Percentiles rank a stretch among this genome's conserved stretches.
These are phyloP conservation scores for Eupsilia transversa DNA, from an alignment of 2,888 invertebrate genomes.

Conservation along the genomic window DNA sequence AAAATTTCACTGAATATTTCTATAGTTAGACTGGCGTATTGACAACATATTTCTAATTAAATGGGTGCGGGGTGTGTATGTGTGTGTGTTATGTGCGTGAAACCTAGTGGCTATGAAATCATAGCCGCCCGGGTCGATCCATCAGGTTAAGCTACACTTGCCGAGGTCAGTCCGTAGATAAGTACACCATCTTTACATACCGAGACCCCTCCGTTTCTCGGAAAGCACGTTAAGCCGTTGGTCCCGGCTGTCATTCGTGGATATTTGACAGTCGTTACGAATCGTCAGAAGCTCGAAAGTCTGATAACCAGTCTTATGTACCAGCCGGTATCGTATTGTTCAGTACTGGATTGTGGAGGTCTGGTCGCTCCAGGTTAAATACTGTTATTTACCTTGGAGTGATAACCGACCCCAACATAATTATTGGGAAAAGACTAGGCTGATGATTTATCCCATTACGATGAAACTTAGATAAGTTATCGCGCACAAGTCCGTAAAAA, in stretches of 20 bases:
- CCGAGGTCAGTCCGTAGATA: background rate
- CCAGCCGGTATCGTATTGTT: no score
- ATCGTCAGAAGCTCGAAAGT: background rate
- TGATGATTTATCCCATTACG: background rate
- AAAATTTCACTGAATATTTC: no score
- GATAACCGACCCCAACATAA: fast-evolving
- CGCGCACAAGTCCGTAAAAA: no score
- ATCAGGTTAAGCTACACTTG: background rate
- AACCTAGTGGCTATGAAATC: no score
- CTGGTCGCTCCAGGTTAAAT: background rate
- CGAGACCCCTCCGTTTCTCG: no score
- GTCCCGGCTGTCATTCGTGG: background rate
- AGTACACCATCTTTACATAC: background rate
- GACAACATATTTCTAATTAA: no score
- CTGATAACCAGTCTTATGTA: background rate
- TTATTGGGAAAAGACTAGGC: background rate
- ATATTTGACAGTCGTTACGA: background rate
- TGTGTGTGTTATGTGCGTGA: no score
- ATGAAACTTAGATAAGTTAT: background rate
- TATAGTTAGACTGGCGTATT: no score
- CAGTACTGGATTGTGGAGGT: background rate
- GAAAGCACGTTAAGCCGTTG: background rate
- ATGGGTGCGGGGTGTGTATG: no score
- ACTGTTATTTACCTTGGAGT: background rate
- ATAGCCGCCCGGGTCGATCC: no score